These are phyloP conservation scores for Sapajus apella DNA, from an alignment of 2,113 vertebrate genomes.

Conservation along the genomic window DNA sequence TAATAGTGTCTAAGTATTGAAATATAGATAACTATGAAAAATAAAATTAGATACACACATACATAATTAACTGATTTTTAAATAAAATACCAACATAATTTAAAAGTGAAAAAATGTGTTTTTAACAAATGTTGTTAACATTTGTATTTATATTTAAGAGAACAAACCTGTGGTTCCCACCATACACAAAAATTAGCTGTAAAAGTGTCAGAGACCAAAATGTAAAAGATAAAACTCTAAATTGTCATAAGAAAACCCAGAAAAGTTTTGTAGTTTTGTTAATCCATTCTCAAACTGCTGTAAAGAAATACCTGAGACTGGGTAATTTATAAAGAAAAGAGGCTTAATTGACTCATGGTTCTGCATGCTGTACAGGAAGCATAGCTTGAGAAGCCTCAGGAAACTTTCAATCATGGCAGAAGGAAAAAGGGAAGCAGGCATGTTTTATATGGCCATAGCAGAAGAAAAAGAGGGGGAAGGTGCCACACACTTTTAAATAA, in stretches of 20 bases:
- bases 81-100: not conserved
- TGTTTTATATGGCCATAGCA: too few species aligned
- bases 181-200: not conserved
- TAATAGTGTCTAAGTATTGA: not conserved
- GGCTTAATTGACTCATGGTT: too few species aligned
- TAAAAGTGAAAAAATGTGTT: not conserved
- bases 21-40: not conserved
- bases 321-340: too few species aligned
- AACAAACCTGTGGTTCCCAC: not conserved
- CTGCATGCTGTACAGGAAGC: too few species aligned
- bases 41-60: not conserved
- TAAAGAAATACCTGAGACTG: too few species aligned
- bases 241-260: not conserved
- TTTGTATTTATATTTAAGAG: not conserved
- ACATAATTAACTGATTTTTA: not conserved
- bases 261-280: not conserved
- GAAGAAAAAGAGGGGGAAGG: too few species aligned
- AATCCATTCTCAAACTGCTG: too few species aligned
- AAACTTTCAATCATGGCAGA: too few species aligned
- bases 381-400: too few species aligned
- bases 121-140: not conserved
- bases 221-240: not conserved
- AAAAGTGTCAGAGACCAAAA: not conserved
- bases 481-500: too few species aligned
- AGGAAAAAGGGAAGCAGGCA: too few species aligned